Conservation (phyloP, 2,888 invertebrate species). For the Chrysomela aeneicollis region DNA sequence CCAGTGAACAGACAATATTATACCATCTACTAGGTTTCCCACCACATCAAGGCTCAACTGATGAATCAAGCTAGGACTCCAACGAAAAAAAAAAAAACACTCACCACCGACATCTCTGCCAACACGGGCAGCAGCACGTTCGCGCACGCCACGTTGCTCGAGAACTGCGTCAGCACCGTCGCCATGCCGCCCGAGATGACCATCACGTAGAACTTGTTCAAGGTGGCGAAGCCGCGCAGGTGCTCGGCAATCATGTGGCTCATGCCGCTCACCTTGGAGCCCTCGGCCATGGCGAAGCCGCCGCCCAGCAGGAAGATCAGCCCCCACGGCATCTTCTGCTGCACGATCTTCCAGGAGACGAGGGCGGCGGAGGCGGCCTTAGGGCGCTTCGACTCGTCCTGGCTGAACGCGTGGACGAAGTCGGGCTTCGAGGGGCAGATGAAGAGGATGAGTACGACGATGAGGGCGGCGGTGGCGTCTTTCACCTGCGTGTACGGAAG, state of each 20-base stretch:
- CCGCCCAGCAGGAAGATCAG: constrained; percentile 87
- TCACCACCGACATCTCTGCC: constrained; percentile 73
- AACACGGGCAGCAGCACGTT: constrained; percentile 87
- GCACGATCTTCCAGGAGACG: constrained; percentile 85
- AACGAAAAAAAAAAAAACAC: constrained; percentile 24
- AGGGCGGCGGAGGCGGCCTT: constrained; percentile 73
- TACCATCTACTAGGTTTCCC: no score
- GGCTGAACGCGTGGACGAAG: constrained; percentile 74
- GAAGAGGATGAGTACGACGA: constrained; percentile 84
- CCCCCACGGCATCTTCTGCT: constrained; percentile 90
- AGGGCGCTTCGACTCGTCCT: constrained; percentile 67
- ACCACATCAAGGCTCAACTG: no score
- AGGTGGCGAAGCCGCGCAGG: constrained; percentile 70
- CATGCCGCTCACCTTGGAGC: constrained; percentile 75
- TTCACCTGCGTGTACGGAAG: no score
- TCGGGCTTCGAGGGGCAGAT: constrained; percentile 81
- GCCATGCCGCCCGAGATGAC: constrained; percentile 80
- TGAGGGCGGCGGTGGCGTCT: constrained; percentile 84
- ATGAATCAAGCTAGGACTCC: no score
- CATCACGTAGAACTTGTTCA: constrained; percentile 73
- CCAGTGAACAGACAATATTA: no score
- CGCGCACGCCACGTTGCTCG: constrained; percentile 90
- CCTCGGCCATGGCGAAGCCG: constrained; percentile 90
- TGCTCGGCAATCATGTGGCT: constrained; percentile 78
- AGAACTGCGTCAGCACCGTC: constrained; percentile 86